A percentile compares a stretch with the other conserved stretches of the same genome.
Evolutionary conservation across 1,140 invertebrate species (phyloP).

Genomic region (Sminthurinus signatus): DNA sequence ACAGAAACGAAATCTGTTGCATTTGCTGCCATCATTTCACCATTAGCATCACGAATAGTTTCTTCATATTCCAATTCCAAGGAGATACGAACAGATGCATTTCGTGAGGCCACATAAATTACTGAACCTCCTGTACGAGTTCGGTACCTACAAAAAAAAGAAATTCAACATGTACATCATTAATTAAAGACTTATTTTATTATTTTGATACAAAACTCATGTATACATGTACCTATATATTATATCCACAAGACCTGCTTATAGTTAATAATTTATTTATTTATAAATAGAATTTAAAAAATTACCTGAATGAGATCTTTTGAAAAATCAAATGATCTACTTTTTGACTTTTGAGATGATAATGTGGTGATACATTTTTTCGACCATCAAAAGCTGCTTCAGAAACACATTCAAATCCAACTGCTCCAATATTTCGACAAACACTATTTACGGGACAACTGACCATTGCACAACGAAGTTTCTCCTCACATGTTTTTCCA

Average conservation of each 20-base stretch:
- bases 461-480: slow-evolving; percentile 78
- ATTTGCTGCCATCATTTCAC: neutral
- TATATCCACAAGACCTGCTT: too few species aligned
- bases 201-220: too few species aligned
- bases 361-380: slow-evolving; percentile 41
- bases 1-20: slow-evolving; percentile 4
- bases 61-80: slow-evolving; percentile 16
- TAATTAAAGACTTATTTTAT: too few species aligned
- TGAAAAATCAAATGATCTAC: slow-evolving; percentile 23
- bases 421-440: slow-evolving; percentile 68
- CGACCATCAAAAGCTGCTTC: slow-evolving; percentile 76
- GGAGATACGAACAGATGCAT: slow-evolving; percentile 2
- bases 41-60: neutral
- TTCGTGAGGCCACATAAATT: slow-evolving; percentile 4
- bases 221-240: too few species aligned
- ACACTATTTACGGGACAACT: slow-evolving; percentile 70
- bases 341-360: slow-evolving; percentile 22
- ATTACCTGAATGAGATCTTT: slow-evolving; percentile 26
- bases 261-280: slow-evolving; percentile 4
- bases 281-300: neutral
- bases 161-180: too few species aligned
- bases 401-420: slow-evolving; percentile 87
- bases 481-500: slow-evolving; percentile 81
- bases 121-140: slow-evolving; percentile 30
- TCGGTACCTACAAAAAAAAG: slow-evolving; percentile 26